Evolutionary conservation across 2,888 invertebrate species (phyloP).

Genomic region (Barypeithes pellucidus): DNA sequence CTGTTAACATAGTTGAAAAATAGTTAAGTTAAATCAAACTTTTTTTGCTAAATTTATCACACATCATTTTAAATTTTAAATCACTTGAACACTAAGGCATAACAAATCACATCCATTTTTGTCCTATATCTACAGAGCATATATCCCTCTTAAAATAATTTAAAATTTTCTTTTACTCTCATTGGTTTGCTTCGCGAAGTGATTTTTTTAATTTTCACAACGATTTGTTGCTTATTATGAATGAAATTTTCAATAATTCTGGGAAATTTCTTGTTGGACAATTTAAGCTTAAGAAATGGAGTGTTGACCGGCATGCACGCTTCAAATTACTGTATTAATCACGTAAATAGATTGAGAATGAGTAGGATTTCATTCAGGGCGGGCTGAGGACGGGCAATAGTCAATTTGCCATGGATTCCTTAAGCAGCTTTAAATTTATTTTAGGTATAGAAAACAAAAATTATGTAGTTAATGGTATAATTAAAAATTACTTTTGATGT

Average conservation of each 20-base stretch:
- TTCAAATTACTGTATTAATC: conserved; percentile 72
- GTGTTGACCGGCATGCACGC: conserved; percentile 64
- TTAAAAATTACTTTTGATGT: no score
- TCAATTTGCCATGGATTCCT: conserved; percentile 21
- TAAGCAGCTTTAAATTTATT: no score
- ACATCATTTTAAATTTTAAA: not conserved
- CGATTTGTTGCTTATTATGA: not conserved
- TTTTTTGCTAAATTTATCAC: not conserved
- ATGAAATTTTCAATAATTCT: conserved; percentile 42
- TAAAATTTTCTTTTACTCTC: no score
- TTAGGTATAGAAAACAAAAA: no score
- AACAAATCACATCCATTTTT: no score
- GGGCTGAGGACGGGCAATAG: conserved; percentile 56
- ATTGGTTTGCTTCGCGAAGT: no score
- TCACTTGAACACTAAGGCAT: not conserved
- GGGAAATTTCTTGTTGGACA: conserved; percentile 29
- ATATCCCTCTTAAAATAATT: no score
- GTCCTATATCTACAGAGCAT: not conserved
- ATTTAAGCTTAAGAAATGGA: conserved; percentile 64
- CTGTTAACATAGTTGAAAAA: not conserved
- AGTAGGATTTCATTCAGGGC: conserved; percentile 72
- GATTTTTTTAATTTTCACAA: not conserved
- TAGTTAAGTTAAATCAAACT: not conserved
- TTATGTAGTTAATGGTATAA: no score
- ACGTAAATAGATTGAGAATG: conserved; percentile 71